Conservation (phyloP, 2,797 vertebrate genomes). For the Notolabrus celidotus region DNA sequence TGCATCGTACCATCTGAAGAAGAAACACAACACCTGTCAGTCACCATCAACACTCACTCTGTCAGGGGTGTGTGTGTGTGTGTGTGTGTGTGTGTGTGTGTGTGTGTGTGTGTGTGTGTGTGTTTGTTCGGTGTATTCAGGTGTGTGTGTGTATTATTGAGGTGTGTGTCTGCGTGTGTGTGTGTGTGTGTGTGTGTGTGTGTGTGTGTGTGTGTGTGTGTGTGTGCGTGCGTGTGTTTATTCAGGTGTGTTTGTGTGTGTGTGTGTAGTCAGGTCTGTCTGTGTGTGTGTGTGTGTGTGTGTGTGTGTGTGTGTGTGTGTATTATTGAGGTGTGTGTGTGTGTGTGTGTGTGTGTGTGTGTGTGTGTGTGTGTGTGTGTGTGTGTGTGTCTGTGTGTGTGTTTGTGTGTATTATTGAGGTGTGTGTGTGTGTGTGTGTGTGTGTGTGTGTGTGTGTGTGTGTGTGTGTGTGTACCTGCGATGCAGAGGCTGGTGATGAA, state of each 20-base stretch:
- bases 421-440: no score
- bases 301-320: neutral
- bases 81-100: no score
- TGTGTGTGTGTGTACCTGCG: conserved; percentile 28
- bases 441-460: neutral
- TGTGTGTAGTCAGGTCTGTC: no score
- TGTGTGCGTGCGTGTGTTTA: conserved; percentile 33
- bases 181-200: neutral
- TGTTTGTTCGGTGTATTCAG: no score
- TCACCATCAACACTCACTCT: no score
- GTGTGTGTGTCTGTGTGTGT: no score
- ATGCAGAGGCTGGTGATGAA: conserved; percentile 28
- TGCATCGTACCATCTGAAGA: neutral
- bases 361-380: neutral
- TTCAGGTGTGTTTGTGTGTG: neutral
- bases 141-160: neutral
- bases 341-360: neutral
- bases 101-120: neutral
- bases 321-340: conserved; percentile 4
- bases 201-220: neutral
- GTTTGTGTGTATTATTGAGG: no score
- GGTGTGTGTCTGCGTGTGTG: no score
- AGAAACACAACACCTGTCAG: no score
- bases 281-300: no score
- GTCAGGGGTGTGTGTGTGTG: neutral